Conservation (phyloP, 2,797 vertebrate species). For the Smutsia gigantea region DNA sequence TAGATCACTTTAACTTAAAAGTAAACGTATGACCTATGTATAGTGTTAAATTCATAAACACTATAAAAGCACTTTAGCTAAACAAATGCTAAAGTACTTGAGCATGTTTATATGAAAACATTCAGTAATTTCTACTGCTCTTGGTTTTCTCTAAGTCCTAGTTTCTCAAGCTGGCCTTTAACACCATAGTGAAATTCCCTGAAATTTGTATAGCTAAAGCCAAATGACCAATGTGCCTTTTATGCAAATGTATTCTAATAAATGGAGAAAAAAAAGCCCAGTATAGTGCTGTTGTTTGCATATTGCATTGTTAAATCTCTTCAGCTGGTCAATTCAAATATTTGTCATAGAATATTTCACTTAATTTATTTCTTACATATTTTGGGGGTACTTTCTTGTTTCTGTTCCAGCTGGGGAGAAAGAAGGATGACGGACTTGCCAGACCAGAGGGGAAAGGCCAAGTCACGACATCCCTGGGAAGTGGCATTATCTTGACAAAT, state of each 20-base stretch:
- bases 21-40: background rate
- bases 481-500: background rate
- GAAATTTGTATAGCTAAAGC: background rate
- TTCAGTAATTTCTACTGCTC: background rate
- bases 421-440: background rate
- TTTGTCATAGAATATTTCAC: background rate
- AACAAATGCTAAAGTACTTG: background rate
- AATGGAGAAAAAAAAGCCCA: background rate
- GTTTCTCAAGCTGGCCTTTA: slow-evolving; percentile 9
- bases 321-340: slow-evolving; percentile 18
- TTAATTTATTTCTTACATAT: background rate
- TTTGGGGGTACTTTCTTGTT: background rate
- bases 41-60: background rate
- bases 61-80: background rate
- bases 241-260: slow-evolving; percentile 3
- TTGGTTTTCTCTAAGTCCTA: background rate
- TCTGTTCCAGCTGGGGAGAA: background rate
- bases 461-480: background rate
- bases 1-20: slow-evolving; percentile 6
- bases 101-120: background rate
- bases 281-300: background rate
- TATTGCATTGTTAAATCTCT: background rate
- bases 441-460: background rate
- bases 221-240: background rate
- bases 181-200: background rate